Percentiles rank a stretch among this genome's conserved stretches.
These are phyloP conservation scores for Hirtodrosophila duncani DNA, from an alignment of 2,888 invertebrate species.

Conservation along the genomic window DNA sequence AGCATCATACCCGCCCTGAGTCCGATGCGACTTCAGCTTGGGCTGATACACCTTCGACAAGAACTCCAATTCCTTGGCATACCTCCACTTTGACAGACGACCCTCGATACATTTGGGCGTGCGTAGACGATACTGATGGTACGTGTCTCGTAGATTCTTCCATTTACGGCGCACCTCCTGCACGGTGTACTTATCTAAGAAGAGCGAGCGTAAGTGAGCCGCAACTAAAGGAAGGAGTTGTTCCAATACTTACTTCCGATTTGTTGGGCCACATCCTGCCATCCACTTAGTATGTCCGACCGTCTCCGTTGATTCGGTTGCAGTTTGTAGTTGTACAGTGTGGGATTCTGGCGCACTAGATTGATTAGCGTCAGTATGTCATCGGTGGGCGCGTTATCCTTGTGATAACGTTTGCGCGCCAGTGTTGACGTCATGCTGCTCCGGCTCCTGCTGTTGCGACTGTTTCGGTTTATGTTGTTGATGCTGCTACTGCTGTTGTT, in stretches of 20 bases:
- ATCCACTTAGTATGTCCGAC: conserved; percentile 70
- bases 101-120: conserved; percentile 71
- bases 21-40: conserved; percentile 74
- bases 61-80: conserved; percentile 73
- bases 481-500: neutral
- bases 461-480: conserved; percentile 80
- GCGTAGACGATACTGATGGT: conserved; percentile 75
- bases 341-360: conserved; percentile 75
- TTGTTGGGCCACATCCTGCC: conserved; percentile 71
- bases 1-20: conserved; percentile 9
- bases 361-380: conserved; percentile 74
- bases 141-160: conserved; percentile 76
- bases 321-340: conserved; percentile 75
- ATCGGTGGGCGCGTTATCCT: conserved; percentile 74
- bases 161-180: conserved; percentile 76
- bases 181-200: conserved; percentile 66
- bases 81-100: conserved; percentile 75
- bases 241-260: conserved; percentile 68
- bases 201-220: neutral
- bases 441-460: conserved; percentile 85
- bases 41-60: conserved; percentile 75
- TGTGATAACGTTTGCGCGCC: conserved; percentile 75
- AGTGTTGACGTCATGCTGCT: conserved; percentile 92
- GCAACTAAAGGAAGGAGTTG: neutral
- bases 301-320: conserved; percentile 73